Conservation (phyloP, 2,797 vertebrate species). For the Capromys pilorides region DNA sequence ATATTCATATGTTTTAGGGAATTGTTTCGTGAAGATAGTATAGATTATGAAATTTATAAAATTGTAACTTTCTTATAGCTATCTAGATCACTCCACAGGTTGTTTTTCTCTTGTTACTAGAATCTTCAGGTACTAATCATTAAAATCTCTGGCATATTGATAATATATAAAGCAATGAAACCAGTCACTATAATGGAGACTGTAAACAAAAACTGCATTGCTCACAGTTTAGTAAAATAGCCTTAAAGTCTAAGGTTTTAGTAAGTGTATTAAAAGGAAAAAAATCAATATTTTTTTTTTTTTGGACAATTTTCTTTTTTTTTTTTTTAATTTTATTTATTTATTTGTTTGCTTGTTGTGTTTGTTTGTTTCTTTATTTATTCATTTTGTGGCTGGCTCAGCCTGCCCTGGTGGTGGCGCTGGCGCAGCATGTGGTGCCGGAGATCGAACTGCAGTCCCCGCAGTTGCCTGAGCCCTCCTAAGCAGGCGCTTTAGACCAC, state of each 20-base stretch:
- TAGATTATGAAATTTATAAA: conserved; percentile 9
- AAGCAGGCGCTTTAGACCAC: too few species aligned
- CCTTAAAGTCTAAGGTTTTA: neutral
- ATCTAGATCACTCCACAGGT: neutral
- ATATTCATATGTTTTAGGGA: neutral
- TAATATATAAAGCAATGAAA: conserved; percentile 29
- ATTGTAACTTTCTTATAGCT: neutral
- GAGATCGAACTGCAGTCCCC: too few species aligned
- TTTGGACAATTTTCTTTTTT: too few species aligned
- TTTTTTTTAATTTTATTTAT: too few species aligned
- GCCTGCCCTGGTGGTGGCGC: too few species aligned
- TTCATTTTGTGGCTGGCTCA: too few species aligned
- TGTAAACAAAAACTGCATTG: neutral
- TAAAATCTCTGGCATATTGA: neutral
- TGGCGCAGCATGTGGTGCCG: too few species aligned
- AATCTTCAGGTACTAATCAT: neutral
- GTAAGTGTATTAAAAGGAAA: neutral
- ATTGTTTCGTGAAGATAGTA: neutral
- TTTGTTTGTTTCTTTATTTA: too few species aligned
- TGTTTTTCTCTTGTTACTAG: neutral
- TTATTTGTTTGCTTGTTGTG: too few species aligned
- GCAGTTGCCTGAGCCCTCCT: too few species aligned
- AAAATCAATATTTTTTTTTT: neutral
- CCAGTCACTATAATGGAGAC: neutral
- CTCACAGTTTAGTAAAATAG: neutral